Evolutionary conservation across 2,797 vertebrate species (phyloP).

Genomic region (Sebastes nivosus): DNA sequence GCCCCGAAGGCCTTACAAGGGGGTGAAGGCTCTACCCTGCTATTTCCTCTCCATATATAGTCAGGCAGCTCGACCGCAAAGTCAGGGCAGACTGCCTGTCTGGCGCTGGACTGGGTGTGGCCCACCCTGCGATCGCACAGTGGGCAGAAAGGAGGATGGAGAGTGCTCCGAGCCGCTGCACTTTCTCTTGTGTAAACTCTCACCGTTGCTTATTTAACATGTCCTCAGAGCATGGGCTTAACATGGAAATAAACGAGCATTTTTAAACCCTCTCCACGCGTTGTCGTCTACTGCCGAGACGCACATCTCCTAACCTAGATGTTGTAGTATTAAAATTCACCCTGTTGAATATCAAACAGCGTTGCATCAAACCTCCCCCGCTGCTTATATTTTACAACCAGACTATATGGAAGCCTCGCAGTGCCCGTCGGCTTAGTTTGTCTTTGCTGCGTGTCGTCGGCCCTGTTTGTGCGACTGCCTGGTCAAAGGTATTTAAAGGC

Average conservation of each 20-base stretch:
- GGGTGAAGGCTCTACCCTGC: slow-evolving; percentile 73
- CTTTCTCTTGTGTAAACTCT: slow-evolving; percentile 59
- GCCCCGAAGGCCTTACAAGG: slow-evolving; percentile 72
- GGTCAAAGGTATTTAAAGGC: slow-evolving; percentile 49
- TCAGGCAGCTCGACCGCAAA: slow-evolving; percentile 77
- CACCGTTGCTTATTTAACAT: slow-evolving; percentile 35
- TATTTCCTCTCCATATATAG: slow-evolving; percentile 85
- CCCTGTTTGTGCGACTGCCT: slow-evolving; percentile 28
- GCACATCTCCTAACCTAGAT: slow-evolving; percentile 38
- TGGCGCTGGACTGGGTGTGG: slow-evolving; percentile 81
- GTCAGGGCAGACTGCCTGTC: slow-evolving; percentile 80
- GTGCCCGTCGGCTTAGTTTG: not conserved
- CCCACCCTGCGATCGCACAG: slow-evolving; percentile 40
- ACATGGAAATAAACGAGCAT: slow-evolving; percentile 21
- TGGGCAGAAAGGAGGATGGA: slow-evolving; percentile 56
- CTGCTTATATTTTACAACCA: slow-evolving; percentile 19
- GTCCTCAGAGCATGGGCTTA: not conserved
- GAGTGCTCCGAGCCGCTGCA: slow-evolving; percentile 15
- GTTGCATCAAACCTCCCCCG: slow-evolving; percentile 10
- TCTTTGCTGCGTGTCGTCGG: slow-evolving; percentile 18
- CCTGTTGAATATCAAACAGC: slow-evolving; percentile 48
- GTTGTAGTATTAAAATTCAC: slow-evolving; percentile 26
- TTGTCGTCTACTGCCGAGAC: not conserved
- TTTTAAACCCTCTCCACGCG: slow-evolving; percentile 8
- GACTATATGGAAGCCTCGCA: not conserved